Conservation (phyloP, 2,113 vertebrate genomes). For the Tragelaphus strepsiceros region DNA sequence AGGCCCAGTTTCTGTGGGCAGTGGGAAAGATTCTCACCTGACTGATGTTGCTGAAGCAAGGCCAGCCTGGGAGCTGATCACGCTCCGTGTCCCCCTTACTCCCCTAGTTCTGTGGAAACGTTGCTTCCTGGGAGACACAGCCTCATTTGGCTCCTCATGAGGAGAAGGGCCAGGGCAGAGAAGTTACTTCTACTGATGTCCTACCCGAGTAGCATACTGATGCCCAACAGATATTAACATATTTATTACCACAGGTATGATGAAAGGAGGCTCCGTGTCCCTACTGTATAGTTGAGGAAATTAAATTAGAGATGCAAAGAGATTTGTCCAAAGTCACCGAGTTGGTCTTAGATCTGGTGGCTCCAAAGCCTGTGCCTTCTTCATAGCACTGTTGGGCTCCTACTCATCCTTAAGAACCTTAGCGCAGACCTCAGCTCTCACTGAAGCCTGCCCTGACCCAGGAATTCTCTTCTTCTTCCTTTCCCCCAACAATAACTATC, state of each 20-base stretch:
- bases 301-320: not conserved
- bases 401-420: not conserved
- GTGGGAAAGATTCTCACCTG: not conserved
- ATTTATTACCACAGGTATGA: not conserved
- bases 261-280: not conserved
- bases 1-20: not conserved
- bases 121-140: not conserved
- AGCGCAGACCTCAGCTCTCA: not conserved
- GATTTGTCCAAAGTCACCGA: not conserved
- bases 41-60: not conserved
- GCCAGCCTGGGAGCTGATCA: not conserved
- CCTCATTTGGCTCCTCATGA: not conserved
- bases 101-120: not conserved
- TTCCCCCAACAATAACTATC: not conserved
- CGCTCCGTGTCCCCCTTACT: not conserved
- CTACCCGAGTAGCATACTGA: not conserved
- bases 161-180: not conserved
- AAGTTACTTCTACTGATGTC: not conserved
- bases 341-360: not conserved
- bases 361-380: not conserved
- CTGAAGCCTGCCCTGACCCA: not conserved
- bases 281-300: not conserved
- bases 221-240: too few relatives aligned
- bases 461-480: not conserved
- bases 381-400: not conserved